phyloP scores from a whole-genome alignment of 1,140 invertebrate species.

The Plectus sambesii region DNA sequence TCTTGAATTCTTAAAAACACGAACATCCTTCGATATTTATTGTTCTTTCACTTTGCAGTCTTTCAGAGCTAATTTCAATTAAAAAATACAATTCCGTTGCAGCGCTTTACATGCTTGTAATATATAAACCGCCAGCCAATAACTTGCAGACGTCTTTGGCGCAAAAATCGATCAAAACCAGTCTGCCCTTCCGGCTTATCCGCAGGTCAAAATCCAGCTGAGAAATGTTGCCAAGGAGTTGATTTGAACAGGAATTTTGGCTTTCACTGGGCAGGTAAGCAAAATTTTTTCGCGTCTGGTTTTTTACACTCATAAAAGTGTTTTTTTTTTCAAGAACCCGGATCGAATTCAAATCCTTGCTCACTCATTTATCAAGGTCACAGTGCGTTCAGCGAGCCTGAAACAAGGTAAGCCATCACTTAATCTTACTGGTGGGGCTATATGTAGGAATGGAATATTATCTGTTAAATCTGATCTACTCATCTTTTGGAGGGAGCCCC shows the following conservation, averaged over 20 bases:
- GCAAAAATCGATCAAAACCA: constrained; percentile 43
- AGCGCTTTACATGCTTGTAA: too few relatives aligned
- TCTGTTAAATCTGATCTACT: too few relatives aligned
- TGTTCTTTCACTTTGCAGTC: too few relatives aligned
- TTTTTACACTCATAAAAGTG: neutral
- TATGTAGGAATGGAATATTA: too few relatives aligned
- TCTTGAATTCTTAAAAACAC: too few relatives aligned
- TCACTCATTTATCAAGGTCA: constrained; percentile 42
- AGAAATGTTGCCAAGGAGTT: constrained; percentile 43
- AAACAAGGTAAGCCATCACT: constrained; percentile 31
- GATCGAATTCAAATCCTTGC: constrained; percentile 40
- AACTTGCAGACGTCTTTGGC: constrained; percentile 40
- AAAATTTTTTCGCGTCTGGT: too few relatives aligned
- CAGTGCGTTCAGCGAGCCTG: constrained; percentile 42
- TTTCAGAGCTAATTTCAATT: too few relatives aligned
- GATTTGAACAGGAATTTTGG: constrained; percentile 44
- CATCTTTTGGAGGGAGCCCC: too few relatives aligned
- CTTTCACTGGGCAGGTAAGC: constrained; percentile 41
- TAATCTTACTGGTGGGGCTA: constrained; percentile 20
- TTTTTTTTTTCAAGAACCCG: constrained; percentile 29
- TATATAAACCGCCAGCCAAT: too few relatives aligned
- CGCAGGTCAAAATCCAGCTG: constrained; percentile 37
- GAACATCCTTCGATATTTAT: too few relatives aligned
- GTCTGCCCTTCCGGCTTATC: constrained; percentile 25
- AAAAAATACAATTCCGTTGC: too few relatives aligned